A percentile compares a stretch with the other conserved stretches of the same genome.
These are phyloP conservation scores for Epirrita christyi DNA, from an alignment of 2,888 invertebrate species.

Conservation along the genomic window DNA sequence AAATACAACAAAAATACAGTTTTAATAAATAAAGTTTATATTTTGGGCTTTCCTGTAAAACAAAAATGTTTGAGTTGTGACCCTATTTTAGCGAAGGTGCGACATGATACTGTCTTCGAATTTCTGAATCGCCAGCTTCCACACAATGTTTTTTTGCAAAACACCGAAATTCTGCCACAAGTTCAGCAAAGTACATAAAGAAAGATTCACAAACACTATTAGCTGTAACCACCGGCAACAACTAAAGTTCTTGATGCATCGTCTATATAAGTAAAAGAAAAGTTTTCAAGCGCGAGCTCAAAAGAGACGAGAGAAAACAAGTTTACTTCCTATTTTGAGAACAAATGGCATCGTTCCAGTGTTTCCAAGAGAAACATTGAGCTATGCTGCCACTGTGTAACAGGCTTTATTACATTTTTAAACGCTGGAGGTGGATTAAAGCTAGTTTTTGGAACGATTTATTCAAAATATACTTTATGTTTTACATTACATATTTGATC, in stretches of 20 bases:
- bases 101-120: too few species aligned
- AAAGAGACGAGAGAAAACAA: constrained; percentile 64
- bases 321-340: constrained; percentile 70
- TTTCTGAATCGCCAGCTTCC: too few species aligned
- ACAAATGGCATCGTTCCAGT: constrained; percentile 61
- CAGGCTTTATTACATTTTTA: constrained; percentile 40
- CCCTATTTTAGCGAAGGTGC: too few species aligned
- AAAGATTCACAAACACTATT: constrained; percentile 42
- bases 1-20: too few species aligned
- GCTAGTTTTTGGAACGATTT: constrained; percentile 20
- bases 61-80: too few species aligned
- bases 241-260: constrained; percentile 51
- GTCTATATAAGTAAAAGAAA: constrained; percentile 58
- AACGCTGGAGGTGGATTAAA: constrained; percentile 27
- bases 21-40: too few species aligned
- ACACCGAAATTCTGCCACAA: constrained; percentile 19
- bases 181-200: constrained; percentile 22
- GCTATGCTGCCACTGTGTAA: constrained; percentile 39
- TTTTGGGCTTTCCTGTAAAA: too few species aligned
- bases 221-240: constrained; percentile 39
- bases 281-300: constrained; percentile 51
- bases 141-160: background rate
- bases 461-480: constrained; percentile 14
- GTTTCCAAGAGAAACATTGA: constrained; percentile 51
- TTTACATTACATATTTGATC: constrained; percentile 6